Evolutionary conservation across 2,113 vertebrate species (phyloP), one percentile per base, ranked within the genome.

Genomic region (Bos taurus): DNA sequence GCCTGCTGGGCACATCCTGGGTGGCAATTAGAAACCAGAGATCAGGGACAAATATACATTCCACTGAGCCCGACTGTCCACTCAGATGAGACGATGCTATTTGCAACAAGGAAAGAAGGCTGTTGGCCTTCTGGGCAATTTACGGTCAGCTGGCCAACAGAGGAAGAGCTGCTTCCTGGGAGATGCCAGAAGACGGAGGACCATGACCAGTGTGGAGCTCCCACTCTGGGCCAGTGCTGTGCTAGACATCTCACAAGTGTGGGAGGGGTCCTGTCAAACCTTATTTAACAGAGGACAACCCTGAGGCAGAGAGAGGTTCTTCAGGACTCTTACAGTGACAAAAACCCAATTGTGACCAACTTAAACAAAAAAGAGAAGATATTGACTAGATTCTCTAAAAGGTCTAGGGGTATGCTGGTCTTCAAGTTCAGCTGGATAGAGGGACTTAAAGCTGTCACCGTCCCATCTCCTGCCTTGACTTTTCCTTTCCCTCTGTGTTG

Each of bases 11-110:
- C 46, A 88, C 46, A 50, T 95, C 95, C 93, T 23, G 0, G 1
- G 97, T 91, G 95, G 95, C 98, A 93, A 90, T 98, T 15, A 52
- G 74, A 95, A 96, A 64, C 28, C 90, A 84, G 92, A 92, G 43
- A 59, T 94, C 57, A 50, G 91, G 59, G 78, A 91, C 67, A 95
- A 95, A 90, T 36, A 90, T 23, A 92, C 48, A 84, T 84, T 95
- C 46, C 85, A 74, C 50, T 84, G 85, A 84, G 84, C 33, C 83
- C 16, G 46, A 92, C 74, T 19, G 19, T 43, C 57, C 19, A 0
- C 82, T 67, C 33, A 14, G 60, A 95, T 56, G 46, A 91, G 90
- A 71, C 21, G 54, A 67, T 64, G n/a, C 67, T 77, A 83, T 98
- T 92, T 97, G 50, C 90, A 95, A 92, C 54, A n/a, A 43, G 26